Conservation (phyloP, 2,113 vertebrate species). For the Brachypodius melanocephalos region DNA sequence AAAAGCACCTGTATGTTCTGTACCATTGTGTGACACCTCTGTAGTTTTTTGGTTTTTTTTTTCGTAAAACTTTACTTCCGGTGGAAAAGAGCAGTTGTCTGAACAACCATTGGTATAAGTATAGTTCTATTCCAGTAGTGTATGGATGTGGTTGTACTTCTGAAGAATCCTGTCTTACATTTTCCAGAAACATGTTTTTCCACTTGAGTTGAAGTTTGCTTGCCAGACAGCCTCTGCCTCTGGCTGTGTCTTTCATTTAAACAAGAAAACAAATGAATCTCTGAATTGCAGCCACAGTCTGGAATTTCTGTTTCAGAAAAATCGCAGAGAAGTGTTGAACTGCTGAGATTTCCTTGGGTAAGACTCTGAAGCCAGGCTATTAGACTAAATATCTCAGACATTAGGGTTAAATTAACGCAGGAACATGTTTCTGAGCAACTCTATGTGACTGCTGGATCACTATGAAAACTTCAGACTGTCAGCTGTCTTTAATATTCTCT, state of each 20-base stretch:
- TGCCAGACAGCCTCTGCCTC: neutral
- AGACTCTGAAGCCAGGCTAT: neutral
- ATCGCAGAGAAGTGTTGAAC: neutral
- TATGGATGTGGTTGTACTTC: neutral
- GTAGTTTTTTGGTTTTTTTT: neutral
- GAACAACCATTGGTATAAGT: neutral
- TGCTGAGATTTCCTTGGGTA: neutral
- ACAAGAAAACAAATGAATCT: neutral
- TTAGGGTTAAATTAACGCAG: neutral
- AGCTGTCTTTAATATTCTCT: neutral
- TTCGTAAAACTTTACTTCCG: neutral
- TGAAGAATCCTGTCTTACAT: neutral
- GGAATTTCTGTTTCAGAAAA: neutral
- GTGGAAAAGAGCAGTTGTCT: neutral
- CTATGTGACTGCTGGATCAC: neutral
- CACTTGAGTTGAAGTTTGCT: neutral
- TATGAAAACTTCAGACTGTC: neutral
- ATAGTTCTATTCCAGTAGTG: neutral
- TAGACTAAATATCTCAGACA: neutral
- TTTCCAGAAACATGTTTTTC: neutral
- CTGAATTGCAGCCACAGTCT: neutral
- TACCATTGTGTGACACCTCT: neutral
- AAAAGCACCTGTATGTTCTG: neutral
- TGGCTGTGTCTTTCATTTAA: neutral
- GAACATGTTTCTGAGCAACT: neutral